phyloP scores from a whole-genome alignment of 1,140 invertebrate species.

The Drosophila virilis region DNA sequence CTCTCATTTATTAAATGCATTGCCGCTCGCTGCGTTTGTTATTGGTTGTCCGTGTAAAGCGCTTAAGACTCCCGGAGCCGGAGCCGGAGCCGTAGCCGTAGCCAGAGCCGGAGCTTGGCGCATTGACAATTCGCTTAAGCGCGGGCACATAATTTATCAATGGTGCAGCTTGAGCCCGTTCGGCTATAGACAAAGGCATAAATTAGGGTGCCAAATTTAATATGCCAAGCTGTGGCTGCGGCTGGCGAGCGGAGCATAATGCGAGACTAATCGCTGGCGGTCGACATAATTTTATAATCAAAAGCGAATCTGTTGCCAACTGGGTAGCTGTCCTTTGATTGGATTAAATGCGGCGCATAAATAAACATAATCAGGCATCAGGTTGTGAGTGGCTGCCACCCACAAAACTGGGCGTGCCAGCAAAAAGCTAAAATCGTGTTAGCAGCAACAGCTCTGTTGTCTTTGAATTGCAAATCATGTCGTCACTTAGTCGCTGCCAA shows the following conservation, averaged over 20 bases:
- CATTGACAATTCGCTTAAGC: slow-evolving; percentile 37
- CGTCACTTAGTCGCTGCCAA: slow-evolving; percentile 58
- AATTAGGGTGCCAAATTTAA: slow-evolving; percentile 69
- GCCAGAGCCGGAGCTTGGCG: slow-evolving; percentile 11
- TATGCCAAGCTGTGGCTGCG: slow-evolving; percentile 27
- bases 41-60: not conserved
- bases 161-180: slow-evolving; percentile 46
- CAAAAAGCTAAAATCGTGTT: slow-evolving; percentile 26
- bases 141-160: slow-evolving; percentile 58
- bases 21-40: slow-evolving; percentile 5
- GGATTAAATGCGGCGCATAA: slow-evolving; percentile 77
- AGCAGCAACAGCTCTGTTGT: slow-evolving; percentile 64
- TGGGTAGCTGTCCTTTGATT: slow-evolving; percentile 60
- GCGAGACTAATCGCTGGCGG: slow-evolving; percentile 61
- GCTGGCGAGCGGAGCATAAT: slow-evolving; percentile 26
- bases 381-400: not conserved
- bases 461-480: slow-evolving; percentile 78
- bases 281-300: slow-evolving; percentile 71
- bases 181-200: slow-evolving; percentile 50
- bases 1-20: slow-evolving; percentile 31
- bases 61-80: slow-evolving; percentile 31
- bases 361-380: slow-evolving; percentile 75
- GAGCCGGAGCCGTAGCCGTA: not conserved
- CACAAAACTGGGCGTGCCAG: slow-evolving; percentile 8
- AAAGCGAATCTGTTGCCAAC: slow-evolving; percentile 38